A percentile compares a stretch with the other conserved stretches of the same genome.
Conservation (phyloP, 1,140 invertebrate species). For the Musca domestica region DNA sequence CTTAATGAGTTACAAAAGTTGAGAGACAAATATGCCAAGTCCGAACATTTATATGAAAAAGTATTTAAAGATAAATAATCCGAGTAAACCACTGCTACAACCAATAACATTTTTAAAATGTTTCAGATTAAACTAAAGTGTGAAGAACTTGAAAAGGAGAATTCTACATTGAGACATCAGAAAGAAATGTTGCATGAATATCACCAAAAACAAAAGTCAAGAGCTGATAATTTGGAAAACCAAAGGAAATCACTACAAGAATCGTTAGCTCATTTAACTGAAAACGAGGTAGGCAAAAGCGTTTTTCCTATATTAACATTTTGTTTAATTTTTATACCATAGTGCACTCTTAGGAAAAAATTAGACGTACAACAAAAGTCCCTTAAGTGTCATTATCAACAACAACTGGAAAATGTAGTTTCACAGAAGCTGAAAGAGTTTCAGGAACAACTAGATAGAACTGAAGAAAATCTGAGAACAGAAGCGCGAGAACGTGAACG, state of each 20-base stretch:
- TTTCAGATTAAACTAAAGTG: slow-evolving; percentile 35
- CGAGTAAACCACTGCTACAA: neutral
- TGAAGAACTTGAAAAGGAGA: slow-evolving; percentile 44
- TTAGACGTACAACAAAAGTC: slow-evolving; percentile 67
- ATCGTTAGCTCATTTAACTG: slow-evolving; percentile 40
- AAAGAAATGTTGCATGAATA: slow-evolving; percentile 50
- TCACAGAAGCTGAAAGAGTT: slow-evolving; percentile 74
- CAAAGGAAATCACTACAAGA: slow-evolving; percentile 46
- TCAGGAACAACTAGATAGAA: slow-evolving; percentile 69
- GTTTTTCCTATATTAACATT: neutral
- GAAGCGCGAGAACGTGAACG: slow-evolving; percentile 67
- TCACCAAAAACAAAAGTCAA: slow-evolving; percentile 46
- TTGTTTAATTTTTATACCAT: neutral
- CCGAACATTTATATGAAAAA: slow-evolving; percentile 47
- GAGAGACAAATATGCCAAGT: slow-evolving; percentile 42
- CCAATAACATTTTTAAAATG: neutral
- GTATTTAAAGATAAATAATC: slow-evolving; percentile 4
- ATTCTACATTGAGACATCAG: slow-evolving; percentile 35
- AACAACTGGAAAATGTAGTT: slow-evolving; percentile 75
- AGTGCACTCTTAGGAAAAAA: slow-evolving; percentile 55
- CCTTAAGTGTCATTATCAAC: slow-evolving; percentile 72
- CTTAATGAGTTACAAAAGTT: slow-evolving; percentile 44
- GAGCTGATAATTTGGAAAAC: slow-evolving; percentile 39
- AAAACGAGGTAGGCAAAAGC: slow-evolving; percentile 37
- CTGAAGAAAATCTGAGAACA: slow-evolving; percentile 63